These are phyloP conservation scores for Sphinx pinastri DNA, from an alignment of 2,888 invertebrate genomes.

Conservation along the genomic window DNA sequence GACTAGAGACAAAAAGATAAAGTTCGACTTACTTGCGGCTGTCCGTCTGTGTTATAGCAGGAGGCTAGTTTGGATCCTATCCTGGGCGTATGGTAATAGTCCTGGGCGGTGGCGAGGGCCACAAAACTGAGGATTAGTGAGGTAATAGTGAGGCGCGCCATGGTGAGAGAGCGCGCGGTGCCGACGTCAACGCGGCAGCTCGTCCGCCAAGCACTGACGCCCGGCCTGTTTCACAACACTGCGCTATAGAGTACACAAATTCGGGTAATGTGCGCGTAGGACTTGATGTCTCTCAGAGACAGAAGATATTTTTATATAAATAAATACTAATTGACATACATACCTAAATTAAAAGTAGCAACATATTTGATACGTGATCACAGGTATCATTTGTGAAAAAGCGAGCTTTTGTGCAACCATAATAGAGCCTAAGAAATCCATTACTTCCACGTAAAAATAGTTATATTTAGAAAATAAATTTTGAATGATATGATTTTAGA, in stretches of 20 bases:
- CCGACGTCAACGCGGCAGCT: constrained; percentile 66
- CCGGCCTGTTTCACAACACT: constrained; percentile 72
- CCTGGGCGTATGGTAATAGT: constrained; percentile 65
- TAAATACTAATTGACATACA: no score
- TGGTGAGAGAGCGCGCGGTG: constrained; percentile 63
- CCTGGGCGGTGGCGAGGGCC: constrained; percentile 60
- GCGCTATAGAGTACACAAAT: constrained; percentile 58
- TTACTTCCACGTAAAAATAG: no score
- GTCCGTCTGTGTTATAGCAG: constrained; percentile 70
- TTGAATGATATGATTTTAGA: no score
- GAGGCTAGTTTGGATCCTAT: constrained; percentile 71
- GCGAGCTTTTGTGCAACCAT: no score
- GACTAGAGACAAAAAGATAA: constrained; percentile 49
- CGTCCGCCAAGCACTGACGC: constrained; percentile 74
- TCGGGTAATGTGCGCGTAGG: neutral
- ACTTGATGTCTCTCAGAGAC: constrained; percentile 27
- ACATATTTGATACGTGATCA: no score
- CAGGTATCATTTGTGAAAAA: no score
- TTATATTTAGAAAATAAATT: no score
- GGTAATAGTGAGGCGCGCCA: constrained; percentile 64
- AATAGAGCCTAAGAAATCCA: no score
- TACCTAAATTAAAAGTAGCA: no score
- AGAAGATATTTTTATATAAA: neutral
- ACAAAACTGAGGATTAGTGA: constrained; percentile 59
- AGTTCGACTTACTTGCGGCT: constrained; percentile 70